These are phyloP conservation scores for Mastacembelus armatus DNA, from an alignment of 2,797 vertebrate species.

Conservation along the genomic window DNA sequence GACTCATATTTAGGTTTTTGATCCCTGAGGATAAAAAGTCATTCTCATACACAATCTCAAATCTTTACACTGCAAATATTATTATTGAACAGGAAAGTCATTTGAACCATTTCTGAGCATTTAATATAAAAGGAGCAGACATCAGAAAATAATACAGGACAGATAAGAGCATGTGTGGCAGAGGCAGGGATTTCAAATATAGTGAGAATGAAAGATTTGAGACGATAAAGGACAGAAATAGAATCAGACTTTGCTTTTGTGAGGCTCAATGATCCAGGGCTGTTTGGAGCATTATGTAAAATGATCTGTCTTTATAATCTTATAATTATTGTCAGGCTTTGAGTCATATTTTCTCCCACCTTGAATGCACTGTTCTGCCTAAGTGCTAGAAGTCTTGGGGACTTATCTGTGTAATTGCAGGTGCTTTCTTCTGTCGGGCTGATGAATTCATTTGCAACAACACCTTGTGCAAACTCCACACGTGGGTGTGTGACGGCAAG, in stretches of 20 bases:
- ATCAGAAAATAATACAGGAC: neutral
- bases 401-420: conserved; percentile 77
- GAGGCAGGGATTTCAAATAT: neutral
- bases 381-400: neutral
- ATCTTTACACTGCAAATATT: neutral
- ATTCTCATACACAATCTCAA: neutral
- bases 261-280: conserved; percentile 4
- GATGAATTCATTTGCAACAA: conserved; percentile 99
- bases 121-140: neutral
- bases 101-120: neutral
- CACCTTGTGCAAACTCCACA: conserved; percentile 95
- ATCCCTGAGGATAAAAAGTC: neutral
- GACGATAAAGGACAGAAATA: conserved; percentile 3
- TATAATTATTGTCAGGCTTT: neutral
- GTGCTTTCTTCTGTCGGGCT: conserved; percentile 91
- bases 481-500: conserved; percentile 97
- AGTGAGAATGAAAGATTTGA: neutral
- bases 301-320: conserved; percentile 15
- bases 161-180: neutral
- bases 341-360: neutral
- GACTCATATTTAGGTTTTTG: neutral
- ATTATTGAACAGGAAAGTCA: neutral
- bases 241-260: conserved; percentile 2
- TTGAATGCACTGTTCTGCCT: conserved; percentile 10
- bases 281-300: conserved; percentile 20